These are phyloP conservation scores for Scaptomyza hsui DNA, from an alignment of 1,140 invertebrate species.

Conservation along the genomic window DNA sequence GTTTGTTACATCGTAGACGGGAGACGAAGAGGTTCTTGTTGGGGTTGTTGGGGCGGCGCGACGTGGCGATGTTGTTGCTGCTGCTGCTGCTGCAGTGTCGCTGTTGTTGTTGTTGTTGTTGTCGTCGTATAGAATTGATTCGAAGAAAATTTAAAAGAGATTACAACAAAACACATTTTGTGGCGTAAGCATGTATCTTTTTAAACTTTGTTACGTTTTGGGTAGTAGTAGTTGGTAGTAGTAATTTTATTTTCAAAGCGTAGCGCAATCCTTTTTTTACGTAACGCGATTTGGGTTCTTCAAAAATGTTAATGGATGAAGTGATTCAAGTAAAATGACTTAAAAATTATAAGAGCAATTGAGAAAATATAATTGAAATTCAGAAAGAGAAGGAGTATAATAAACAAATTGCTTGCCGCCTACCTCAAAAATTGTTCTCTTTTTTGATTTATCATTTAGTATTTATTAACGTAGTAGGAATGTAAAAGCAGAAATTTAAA, in stretches of 20 bases:
- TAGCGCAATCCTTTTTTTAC: constrained; percentile 21
- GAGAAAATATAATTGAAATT: constrained; percentile 3
- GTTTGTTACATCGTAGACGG: constrained; percentile 52
- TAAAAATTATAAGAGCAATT: constrained; percentile 10
- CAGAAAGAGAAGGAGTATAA: constrained; percentile 12
- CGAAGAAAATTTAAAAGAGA: constrained; percentile 75
- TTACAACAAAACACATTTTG: constrained; percentile 65
- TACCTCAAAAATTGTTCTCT: constrained; percentile 62
- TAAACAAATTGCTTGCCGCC: constrained; percentile 56
- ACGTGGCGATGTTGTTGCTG: constrained; percentile 40
- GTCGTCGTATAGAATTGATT: constrained; percentile 70
- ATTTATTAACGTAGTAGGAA: constrained; percentile 66
- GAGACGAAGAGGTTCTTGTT: constrained; percentile 6
- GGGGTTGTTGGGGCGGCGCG: constrained; percentile 10
- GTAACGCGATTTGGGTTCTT: constrained; percentile 2
- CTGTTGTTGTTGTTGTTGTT: constrained; percentile 30
- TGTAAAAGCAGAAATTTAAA: constrained; percentile 72
- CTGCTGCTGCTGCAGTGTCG: constrained; percentile 37
- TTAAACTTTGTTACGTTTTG: constrained; percentile 9
- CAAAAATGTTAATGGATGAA: constrained; percentile 10
- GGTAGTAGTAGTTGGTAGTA: constrained; percentile 23
- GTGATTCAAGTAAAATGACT: neutral
- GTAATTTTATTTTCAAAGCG: constrained; percentile 1
- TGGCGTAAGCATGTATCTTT: constrained; percentile 5
- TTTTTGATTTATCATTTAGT: constrained; percentile 47